Conservation (phyloP, 2,888 invertebrate species). For the Tyria jacobaeae region DNA sequence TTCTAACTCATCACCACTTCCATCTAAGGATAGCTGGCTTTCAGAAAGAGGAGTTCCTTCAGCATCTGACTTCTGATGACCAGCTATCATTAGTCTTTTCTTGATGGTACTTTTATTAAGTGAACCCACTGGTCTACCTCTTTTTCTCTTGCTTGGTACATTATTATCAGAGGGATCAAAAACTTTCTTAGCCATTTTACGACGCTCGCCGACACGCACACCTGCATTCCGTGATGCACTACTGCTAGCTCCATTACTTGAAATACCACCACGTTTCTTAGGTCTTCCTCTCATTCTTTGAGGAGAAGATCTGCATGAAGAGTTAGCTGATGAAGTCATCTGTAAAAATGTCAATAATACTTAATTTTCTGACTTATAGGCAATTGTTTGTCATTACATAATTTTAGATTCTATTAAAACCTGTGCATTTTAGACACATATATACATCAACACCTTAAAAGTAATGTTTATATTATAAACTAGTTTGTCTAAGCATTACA, state of each 20-base stretch:
- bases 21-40: conserved; percentile 75
- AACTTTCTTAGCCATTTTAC: conserved; percentile 93
- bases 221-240: conserved; percentile 69
- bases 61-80: conserved; percentile 61
- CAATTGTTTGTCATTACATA: background rate
- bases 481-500: background rate
- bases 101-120: conserved; percentile 87
- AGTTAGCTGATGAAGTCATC: conserved; percentile 84
- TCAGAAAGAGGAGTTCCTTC: conserved; percentile 75
- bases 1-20: conserved; percentile 79
- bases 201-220: conserved; percentile 86
- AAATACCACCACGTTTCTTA: conserved; percentile 71
- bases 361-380: background rate
- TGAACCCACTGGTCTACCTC: conserved; percentile 89
- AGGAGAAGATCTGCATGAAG: conserved; percentile 82
- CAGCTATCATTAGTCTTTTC: conserved; percentile 75
- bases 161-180: conserved; percentile 95
- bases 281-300: conserved; percentile 80
- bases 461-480: background rate
- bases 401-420: too few species aligned
- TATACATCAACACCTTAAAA: background rate
- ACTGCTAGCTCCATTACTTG: conserved; percentile 61
- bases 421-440: background rate
- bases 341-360: conserved; percentile 41
- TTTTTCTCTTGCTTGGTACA: conserved; percentile 89